phyloP scores from a whole-genome alignment of 2,888 invertebrate genomes.

The Phytoseiulus persimilis region DNA sequence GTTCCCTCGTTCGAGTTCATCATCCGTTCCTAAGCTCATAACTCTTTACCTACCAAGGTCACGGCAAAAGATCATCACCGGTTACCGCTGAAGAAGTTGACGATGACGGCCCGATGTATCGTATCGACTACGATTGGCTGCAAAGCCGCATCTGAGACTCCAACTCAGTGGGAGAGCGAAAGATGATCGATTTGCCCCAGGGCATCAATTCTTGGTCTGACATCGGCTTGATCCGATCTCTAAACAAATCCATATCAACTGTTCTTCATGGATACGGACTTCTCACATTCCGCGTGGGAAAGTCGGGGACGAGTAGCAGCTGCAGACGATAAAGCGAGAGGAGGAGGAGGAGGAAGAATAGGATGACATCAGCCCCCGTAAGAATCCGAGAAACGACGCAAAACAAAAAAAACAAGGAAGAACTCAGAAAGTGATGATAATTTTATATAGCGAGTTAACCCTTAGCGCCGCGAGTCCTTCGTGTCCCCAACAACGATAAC shows the following conservation, averaged over 20 bases:
- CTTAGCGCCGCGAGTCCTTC: neutral
- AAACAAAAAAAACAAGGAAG: neutral
- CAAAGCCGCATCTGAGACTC: slow-evolving; percentile 27
- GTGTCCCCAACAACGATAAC: neutral
- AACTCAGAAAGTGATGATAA: neutral
- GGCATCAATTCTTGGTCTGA: neutral
- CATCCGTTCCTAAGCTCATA: neutral
- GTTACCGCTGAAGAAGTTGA: slow-evolving; percentile 23
- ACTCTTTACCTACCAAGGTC: too few relatives aligned
- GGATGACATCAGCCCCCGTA: neutral
- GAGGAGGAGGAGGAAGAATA: neutral
- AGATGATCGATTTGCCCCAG: slow-evolving; percentile 5
- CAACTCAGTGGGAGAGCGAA: neutral
- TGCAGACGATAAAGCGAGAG: neutral
- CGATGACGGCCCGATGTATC: slow-evolving; percentile 20
- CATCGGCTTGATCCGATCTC: neutral
- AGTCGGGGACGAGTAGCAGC: neutral
- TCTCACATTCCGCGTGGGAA: neutral
- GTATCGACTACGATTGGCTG: slow-evolving; percentile 25
- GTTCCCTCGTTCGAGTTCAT: too few relatives aligned
- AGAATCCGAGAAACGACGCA: neutral
- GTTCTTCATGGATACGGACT: neutral
- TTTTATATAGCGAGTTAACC: neutral
- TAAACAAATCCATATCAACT: neutral
- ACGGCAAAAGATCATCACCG: slow-evolving; percentile 31